Base-by-base conservation (phyloP, 2,888 invertebrate genomes). In the Dolichomitus sp. region DNA sequence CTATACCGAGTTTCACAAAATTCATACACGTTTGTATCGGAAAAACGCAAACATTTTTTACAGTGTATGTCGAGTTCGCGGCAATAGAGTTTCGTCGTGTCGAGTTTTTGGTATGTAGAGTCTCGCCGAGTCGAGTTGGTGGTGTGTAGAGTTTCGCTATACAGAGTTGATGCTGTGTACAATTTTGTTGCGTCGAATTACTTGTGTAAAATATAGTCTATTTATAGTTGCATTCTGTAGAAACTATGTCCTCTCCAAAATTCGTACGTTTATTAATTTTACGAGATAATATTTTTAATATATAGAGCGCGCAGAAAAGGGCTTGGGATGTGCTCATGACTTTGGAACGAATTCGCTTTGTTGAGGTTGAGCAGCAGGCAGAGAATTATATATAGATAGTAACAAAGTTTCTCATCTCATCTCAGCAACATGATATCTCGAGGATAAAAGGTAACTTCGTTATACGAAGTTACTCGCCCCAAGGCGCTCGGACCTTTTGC, bases 391-490 rank as follows among this genome's bases (percentile, higher is more conserved):
- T 61, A 57, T 12, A 57, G 17, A 54, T 17, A 14, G 30, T 27
- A 65, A 50, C 59, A 42, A 69, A 68, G 68, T 69, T 80, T 69
- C 68, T 19, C 68, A 42, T 59, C 52, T 72, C 59, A 50, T 63
- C 69, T 14, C 14, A 14, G 23, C 30, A 70, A 68, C 68, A 23
- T 37, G 57, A 65, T 66, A 72, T 40, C 72, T 65, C 78, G 57
- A 54, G 72, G 72, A n/a, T 78, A 37, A n/a, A 63, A 61, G 74
- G 59, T 57, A 74, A 80, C 80, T 73, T 80, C 66, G 68, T 80
- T 68, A 75, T 17, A 9, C 42, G 61, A 74, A 80, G 68, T 80
- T 80, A 61, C 42, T 52, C 68, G 74, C 68, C 80, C 52, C 68
- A 50, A 52, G 80, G 68, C 74, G 52, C 74, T 80, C 61, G 80